Base-by-base conservation (phyloP, 1,140 invertebrate species). In the Musca vetustissima region DNA sequence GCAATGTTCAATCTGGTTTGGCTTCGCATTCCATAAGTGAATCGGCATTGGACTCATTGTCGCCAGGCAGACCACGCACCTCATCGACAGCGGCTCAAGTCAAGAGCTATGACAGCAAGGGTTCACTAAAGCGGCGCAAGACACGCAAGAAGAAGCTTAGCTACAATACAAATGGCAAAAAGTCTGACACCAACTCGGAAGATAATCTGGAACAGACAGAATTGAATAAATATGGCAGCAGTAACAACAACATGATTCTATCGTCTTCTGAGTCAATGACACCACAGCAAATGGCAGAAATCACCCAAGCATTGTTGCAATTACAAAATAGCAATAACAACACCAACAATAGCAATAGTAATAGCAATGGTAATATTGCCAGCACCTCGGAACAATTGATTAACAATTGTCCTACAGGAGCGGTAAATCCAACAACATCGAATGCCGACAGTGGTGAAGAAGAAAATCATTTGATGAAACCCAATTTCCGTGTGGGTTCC, bases 21-120 rank as follows among this genome's bases (percentile, higher is more conserved):
- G 88, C 66, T 84, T 89, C 73, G 83, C 89, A 85, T 72, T 94
- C 92, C 0, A 93, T 93, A 73, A 95, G 93, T 0, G 93, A 96
- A 83, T 93, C 92, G 0, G 93, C 93, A 14, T 83, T 96, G 14
- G 89, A 95, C 80, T 88, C 90, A 17, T 83, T 93, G 21, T 83
- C 83, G 2, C 82, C 83, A 14, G 76, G 77, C 71, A 85, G 28
- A 73, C 76, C 47, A 74, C 84, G 79, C 75, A 82, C 70, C 70
- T 72, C 74, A 2, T 77, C 78, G 15, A 75, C 78, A 21, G 73
- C 73, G 47, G 76, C 75, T 1, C 79, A 78, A 68, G 71, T 76
- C 1, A 65, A 67, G 9, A 49, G 82, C 83, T 84, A 82, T 15
- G 78, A 83, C 21, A 82, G 83, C 80, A 70, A 84, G 73, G 81